Conservation (phyloP, 92 coral and sea anemone genomes). For the Nematostella vectensis region DNA sequence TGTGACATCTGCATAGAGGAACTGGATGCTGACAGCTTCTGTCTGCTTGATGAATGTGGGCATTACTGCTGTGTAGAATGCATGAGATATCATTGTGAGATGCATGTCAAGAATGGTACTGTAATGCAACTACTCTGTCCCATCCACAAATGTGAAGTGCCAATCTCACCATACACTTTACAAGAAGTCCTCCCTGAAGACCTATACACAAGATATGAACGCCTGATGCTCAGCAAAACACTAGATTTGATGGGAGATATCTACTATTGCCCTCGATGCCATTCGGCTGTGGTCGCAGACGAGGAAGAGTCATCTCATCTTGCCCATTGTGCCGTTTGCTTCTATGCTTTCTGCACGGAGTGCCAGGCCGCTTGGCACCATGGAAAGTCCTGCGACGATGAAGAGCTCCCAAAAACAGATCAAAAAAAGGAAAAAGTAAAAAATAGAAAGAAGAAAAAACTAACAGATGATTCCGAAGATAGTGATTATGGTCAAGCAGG, state of each 20-base stretch:
- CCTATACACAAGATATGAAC: constrained; percentile 74
- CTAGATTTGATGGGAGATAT: constrained; percentile 82
- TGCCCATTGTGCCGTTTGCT: constrained; percentile 79
- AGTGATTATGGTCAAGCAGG: constrained; percentile 3
- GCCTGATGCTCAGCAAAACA: constrained; percentile 59
- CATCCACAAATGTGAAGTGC: constrained; percentile 49
- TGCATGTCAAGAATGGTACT: constrained; percentile 69
- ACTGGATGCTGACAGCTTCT: constrained; percentile 63
- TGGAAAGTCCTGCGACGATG: constrained; percentile 47
- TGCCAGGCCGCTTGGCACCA: constrained; percentile 85
- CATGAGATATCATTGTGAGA: constrained; percentile 63
- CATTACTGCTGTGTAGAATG: constrained; percentile 86
- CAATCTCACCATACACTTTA: constrained; percentile 59
- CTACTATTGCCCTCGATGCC: constrained; percentile 89
- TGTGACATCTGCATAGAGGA: constrained; percentile 87
- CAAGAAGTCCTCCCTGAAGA: constrained; percentile 57
- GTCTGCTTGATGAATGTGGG: constrained; percentile 67
- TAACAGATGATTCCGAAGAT: constrained; percentile 8
- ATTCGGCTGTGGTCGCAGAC: constrained; percentile 66
- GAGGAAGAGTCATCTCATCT: constrained; percentile 72
- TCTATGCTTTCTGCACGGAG: constrained; percentile 82
- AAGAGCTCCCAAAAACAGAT: constrained; percentile 28
- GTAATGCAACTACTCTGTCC: constrained; percentile 71
- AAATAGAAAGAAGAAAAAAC: constrained; percentile 3
- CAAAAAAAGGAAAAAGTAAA: constrained; percentile 2